Evolutionary conservation across 1,140 invertebrate species (phyloP), one percentile per base, ranked within the genome.

Genomic region (Zelostemma sp.): DNA sequence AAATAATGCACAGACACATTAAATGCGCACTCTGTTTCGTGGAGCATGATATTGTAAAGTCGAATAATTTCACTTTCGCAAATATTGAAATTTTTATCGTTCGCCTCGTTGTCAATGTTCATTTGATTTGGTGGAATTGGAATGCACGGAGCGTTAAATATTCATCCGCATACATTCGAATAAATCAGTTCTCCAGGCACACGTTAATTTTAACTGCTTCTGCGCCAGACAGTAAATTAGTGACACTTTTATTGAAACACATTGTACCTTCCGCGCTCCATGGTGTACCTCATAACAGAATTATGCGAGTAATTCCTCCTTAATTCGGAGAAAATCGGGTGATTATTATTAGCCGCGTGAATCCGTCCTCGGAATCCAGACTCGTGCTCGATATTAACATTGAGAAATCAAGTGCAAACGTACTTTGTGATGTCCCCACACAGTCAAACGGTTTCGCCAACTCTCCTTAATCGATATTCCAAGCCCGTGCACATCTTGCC

Each of bases 401-500:
- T 9, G 1, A 9, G 16, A 19, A 46, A 46, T 21, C 43, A 19
- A 19, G 43, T 19, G 15, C 43, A 46, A 46, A 46, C 19, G 43
- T 19, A 35, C 28, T 50, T 50, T 50, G 48, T 50, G 28, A 15
- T 31, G 33, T 41, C 41, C 47, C 43, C 47, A 35, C 49, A 40
- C 41, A 25, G 35, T 53, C 57, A 48, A 66, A 55, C 49, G 68
- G 66, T 60, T 60, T 45, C 28, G 31, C 40, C 17, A 11, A 12
- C 14, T 15, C 16, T 43, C 40, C 21, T 62, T 48, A 55, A 62
- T 55, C 50, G 59, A 62, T 54, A 62, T 62, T 54, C 59, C 46
- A 56, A 67, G 60, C 58, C 63, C 63, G 63, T 63, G 59, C 68
- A 51, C 66, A 63, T 72, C 61, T 72, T 67, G 54, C 55, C 33